Percentiles rank a stretch among this genome's conserved stretches.
These are phyloP conservation scores for Sitobion miscanthi DNA, from an alignment of 1,140 invertebrate genomes.

Conservation along the genomic window DNA sequence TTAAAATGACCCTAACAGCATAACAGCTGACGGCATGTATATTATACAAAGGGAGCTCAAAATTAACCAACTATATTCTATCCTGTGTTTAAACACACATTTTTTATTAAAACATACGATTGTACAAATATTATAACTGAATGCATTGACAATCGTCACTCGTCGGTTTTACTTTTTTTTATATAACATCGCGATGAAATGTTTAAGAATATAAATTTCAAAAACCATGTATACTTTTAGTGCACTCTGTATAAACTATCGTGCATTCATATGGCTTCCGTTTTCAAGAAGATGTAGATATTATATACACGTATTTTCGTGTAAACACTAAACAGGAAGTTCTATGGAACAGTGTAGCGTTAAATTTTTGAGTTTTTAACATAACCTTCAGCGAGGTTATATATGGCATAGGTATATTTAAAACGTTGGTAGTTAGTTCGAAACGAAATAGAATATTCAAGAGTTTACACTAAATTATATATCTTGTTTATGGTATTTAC, in stretches of 20 bases:
- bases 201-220: neutral
- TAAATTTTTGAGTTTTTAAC: neutral
- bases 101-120: neutral
- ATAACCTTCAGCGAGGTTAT: neutral
- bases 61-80: neutral
- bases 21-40: neutral
- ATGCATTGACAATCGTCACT: neutral
- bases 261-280: neutral
- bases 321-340: conserved; percentile 29
- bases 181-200: neutral
- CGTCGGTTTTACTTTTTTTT: neutral
- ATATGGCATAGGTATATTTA: neutral
- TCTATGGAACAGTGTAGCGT: neutral
- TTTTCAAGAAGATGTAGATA: neutral
- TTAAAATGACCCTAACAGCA: conserved; percentile 22
- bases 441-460: neutral
- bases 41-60: neutral
- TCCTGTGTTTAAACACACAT: neutral
- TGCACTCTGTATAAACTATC: neutral
- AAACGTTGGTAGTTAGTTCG: neutral
- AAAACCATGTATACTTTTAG: neutral
- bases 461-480: neutral
- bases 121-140: neutral
- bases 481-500: neutral
- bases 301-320: neutral